Evolutionary conservation across 2,113 vertebrate genomes (phyloP).

Genomic region (Desmodus rotundus): DNA sequence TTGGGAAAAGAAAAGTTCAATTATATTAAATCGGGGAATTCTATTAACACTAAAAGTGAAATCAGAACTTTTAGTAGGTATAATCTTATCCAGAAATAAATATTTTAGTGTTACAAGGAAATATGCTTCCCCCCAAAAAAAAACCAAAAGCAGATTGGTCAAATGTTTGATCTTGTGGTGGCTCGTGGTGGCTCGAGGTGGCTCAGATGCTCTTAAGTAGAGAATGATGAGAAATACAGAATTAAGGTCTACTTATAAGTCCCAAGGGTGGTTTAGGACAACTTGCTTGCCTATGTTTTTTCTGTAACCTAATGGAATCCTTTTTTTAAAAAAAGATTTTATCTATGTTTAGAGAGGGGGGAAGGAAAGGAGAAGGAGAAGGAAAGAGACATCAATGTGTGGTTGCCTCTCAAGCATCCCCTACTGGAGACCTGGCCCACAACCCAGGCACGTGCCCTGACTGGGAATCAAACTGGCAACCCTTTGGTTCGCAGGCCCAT

Average conservation of each 20-base stretch:
- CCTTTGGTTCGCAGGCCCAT: too few relatives aligned
- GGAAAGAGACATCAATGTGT: too few relatives aligned
- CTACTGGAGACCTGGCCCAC: too few relatives aligned
- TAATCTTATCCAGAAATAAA: neutral
- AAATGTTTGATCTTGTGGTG: neutral
- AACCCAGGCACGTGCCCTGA: too few relatives aligned
- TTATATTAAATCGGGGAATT: neutral
- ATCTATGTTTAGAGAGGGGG: too few relatives aligned
- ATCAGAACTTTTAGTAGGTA: neutral
- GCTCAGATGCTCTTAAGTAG: neutral
- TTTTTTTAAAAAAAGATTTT: neutral
- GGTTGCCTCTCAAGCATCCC: too few relatives aligned
- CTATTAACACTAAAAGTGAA: neutral
- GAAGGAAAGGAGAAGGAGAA: too few relatives aligned
- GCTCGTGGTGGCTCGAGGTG: neutral
- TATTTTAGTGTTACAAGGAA: conserved; percentile 7
- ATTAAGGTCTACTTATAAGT: neutral
- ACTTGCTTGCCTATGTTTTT: neutral
- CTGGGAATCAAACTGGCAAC: too few relatives aligned
- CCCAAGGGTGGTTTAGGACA: neutral
- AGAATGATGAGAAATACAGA: neutral
- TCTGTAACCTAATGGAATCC: neutral
- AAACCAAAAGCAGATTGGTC: neutral
- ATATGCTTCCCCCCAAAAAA: neutral
- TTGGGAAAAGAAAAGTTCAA: conserved; percentile 10